Evolutionary conservation across 2,797 vertebrate genomes (phyloP).

Genomic region (Alcedo atthis): DNA sequence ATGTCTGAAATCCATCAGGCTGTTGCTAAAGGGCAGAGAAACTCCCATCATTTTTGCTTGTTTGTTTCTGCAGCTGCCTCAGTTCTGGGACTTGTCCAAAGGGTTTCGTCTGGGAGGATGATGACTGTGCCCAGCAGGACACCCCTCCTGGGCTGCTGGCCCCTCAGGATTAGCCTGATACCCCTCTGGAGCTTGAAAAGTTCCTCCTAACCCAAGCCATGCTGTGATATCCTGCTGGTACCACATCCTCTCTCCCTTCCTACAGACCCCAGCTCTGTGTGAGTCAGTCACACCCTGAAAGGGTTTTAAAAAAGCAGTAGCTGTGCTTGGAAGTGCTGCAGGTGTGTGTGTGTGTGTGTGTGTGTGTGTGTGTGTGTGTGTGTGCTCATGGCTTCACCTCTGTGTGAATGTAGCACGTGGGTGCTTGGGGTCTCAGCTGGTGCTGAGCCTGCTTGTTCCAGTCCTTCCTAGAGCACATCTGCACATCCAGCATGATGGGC

Average conservation of each 20-base stretch:
- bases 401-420: accelerated
- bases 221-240: background rate
- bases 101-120: background rate
- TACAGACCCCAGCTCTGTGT: background rate
- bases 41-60: background rate
- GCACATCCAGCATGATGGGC: accelerated
- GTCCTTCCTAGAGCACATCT: accelerated
- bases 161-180: background rate
- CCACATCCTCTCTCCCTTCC: background rate
- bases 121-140: background rate
- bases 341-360: background rate
- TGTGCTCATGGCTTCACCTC: background rate
- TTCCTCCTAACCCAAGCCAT: background rate
- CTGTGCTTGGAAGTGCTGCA: background rate
- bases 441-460: background rate
- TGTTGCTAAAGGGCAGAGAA: background rate
- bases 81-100: background rate
- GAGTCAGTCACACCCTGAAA: background rate
- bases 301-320: background rate
- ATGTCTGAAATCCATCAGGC: background rate
- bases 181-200: background rate
- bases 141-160: background rate
- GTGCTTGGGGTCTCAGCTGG: background rate
- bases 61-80: accelerated
- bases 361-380: background rate